Base-by-base conservation (phyloP, 2,888 invertebrate species). In the Caenorhabditis imperialis region DNA sequence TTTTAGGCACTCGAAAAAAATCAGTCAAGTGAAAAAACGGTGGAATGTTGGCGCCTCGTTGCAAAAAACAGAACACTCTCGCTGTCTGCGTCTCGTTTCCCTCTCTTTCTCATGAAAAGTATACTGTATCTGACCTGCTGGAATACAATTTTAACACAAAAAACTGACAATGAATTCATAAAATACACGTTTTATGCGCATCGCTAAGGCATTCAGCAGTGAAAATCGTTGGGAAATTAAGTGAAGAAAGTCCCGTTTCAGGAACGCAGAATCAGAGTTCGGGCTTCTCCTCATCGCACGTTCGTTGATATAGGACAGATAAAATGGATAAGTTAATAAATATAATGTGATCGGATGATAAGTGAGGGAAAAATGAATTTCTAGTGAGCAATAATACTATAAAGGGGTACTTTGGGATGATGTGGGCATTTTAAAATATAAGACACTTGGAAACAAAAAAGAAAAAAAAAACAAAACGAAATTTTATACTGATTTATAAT, bases 151-250 rank as follows among this genome's bases (percentile, higher is more conserved):
- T 12, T 22, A 16, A 54, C 12, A 3, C 18, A 12, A 50, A 50
- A 16, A 44, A 40, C 33, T n/a, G 18, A 16, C n/a, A 16, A 18
- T 53, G 45, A 35, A 20, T 18, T 63, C 57, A 60, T 57, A 71
- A 71, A 72, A 58, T 73, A 73, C 72, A 65, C 72, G 72, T 73
- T 73, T 73, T 73, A 73, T 73, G 58, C 53, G 60, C 72, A 65
- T 62, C 37, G 42, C 53, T 62, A 51, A 58, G 58, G 53, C 50
- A 45, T 38, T 47, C 30, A 38, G 37, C 47, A 54, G 50, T n/a
- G 40, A 63, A 47, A 53, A 45, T 62, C 40, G 63, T 55, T 55
- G 55, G 44, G 45, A 54, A 47, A 18, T 40, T 14, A 51, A 33
- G 12, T 30, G 25, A 30, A 25, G 54, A 12, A 22, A 3, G 30